Evolutionary conservation across 2,888 invertebrate species (phyloP), one percentile per base, ranked within the genome.

Genomic region (Agrochola lota): DNA sequence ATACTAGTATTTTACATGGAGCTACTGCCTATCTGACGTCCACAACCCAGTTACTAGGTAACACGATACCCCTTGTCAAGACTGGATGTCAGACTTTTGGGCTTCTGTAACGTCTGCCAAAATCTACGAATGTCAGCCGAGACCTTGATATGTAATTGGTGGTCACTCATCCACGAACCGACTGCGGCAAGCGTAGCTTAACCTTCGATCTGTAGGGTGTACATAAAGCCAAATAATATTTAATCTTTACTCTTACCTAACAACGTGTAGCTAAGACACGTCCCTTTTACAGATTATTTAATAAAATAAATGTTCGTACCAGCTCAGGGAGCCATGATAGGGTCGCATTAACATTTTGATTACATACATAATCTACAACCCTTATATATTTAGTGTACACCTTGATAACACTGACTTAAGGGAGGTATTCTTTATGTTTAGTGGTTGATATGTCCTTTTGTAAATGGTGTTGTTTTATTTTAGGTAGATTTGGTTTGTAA

Each of bases 291-390:
- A 77, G 75, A 76, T 83, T 85, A 43, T 70, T 62, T 60, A 71
- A 73, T 76, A 77, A 80, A 85, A 78, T 87, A 74, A 83, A 81
- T 77, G 78, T 75, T 74, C 49, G 69, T 77, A 46, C 62, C 74
- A 63, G 71, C 74, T 83, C 52, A 74, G 73, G 26, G 62, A 52
- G 60, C 62, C 59, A 59, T 52, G 87, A 80, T 80, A 81, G 70
- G 76, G 60, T 43, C 57, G 60, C 74, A 87, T 87, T 87, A 85
- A 80, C 72, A 87, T 87, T 80, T 81, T 81, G 80, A 81, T 81
- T 77, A 79, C 72, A 72, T 74, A 87, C 71, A 77, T 77, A 83
- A 86, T 86, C 78, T 85, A 77, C 67, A 55, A 64, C 78, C 78
- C 78, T 79, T 86, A 86, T 84, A 85, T 77, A 86, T 86, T 83